Base-by-base conservation (phyloP, 2,113 vertebrate species). In the Amia ocellicauda region DNA sequence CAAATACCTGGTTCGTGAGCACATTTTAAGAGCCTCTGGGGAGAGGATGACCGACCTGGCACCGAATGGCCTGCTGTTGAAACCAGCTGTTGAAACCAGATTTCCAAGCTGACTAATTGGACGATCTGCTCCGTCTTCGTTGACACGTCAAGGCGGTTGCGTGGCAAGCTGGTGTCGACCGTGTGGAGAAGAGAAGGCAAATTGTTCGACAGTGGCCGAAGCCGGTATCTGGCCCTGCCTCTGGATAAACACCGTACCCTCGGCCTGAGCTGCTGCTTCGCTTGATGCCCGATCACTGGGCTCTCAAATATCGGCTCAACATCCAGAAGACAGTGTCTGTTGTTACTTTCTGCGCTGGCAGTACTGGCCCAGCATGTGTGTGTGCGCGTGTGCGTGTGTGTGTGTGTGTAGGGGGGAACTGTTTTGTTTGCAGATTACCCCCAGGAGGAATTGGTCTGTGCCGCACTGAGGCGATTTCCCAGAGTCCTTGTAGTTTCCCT, bases 381-480 rank as follows among this genome's bases (percentile, higher is more conserved):
- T 8, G 19, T 51, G 49, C 8, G 45, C 20, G 45, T 49, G 45
- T 8, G 45, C 20, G 4, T 50, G 47, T n/a, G 45, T 49, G 16
- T n/a, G 16, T 49, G 47, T 50, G 17, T 49, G 10, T 19, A 23
- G 45, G 56, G 47, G 19, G 10, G 47, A 64, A 4, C 9, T 4
- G 60, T 7, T 65, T 26, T 58, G 26, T n/a, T n/a, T n/a, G n/a
- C n/a, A n/a, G n/a, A n/a, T n/a, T n/a, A n/a, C n/a, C n/a, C n/a
- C n/a, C n/a, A 59, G 67, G 51, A 36, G 63, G 55, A 70, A 69
- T 75, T 71, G 74, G 45, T 64, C 71, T 75, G 73, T 72, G 75
- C 69, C n/a, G n/a, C n/a, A n/a, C n/a, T n/a, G n/a, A n/a, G 47
- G 51, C 59, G 65, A 70, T 69, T 76, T 50, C 73, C 69, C 74